phyloP scores from a whole-genome alignment of 35 echinoderm and acorn worm genomes.

The Acanthaster planci region DNA sequence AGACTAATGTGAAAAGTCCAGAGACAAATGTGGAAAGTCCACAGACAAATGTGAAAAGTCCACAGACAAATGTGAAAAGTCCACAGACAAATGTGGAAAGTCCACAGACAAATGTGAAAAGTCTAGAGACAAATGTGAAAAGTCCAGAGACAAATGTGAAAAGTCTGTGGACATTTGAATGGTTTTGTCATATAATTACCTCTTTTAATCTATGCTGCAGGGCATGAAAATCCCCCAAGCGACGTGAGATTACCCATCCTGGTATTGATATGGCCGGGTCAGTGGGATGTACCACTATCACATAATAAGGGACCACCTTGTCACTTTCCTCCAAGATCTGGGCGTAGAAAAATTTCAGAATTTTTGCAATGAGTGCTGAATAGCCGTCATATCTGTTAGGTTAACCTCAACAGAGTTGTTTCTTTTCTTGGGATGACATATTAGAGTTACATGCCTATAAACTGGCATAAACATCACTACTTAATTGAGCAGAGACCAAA shows the following conservation, averaged over 20 bases:
- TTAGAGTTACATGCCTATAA: too few relatives aligned
- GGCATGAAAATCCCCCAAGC: conserved; percentile 74
- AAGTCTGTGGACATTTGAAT: not conserved
- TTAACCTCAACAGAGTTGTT: too few relatives aligned
- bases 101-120: too few relatives aligned
- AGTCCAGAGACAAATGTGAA: too few relatives aligned
- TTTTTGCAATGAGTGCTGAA: too few relatives aligned
- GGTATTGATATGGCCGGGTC: conserved; percentile 64
- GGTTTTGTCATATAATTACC: conserved; percentile 35
- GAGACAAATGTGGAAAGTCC: not conserved
- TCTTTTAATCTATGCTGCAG: conserved; percentile 89
- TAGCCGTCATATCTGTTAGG: too few relatives aligned
- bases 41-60: not conserved
- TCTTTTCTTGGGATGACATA: too few relatives aligned
- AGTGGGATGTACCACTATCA: conserved; percentile 84
- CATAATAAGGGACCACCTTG: conserved; percentile 64
- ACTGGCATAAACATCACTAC: too few relatives aligned
- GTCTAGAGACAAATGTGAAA: too few relatives aligned
- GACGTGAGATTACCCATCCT: conserved; percentile 86
- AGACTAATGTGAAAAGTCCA: conserved; percentile 13
- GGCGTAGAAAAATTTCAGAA: not conserved
- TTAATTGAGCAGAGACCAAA: too few relatives aligned
- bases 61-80: not conserved
- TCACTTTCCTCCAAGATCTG: conserved; percentile 45
- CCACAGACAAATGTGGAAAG: not conserved